Evolutionary conservation across 2,888 invertebrate genomes (phyloP).

Genomic region (Steinernema hermaphroditum): DNA sequence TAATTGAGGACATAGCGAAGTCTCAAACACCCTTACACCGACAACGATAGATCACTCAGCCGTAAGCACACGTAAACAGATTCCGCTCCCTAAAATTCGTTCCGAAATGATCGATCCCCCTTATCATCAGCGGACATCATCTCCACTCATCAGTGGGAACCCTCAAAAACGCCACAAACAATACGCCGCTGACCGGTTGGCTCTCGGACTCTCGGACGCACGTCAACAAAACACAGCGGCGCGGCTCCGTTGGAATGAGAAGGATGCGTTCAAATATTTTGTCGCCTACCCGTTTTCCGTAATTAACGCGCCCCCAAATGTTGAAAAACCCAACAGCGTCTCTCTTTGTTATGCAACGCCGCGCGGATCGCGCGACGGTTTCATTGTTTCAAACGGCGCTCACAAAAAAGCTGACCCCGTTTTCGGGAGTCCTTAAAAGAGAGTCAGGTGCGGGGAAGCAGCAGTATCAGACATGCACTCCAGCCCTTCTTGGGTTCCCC

Average conservation of each 20-base stretch:
- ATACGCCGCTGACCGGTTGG: not conserved
- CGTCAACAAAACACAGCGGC: not conserved
- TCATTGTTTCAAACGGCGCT: slow-evolving; percentile 25
- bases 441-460: too few relatives aligned
- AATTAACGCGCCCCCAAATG: slow-evolving; percentile 3
- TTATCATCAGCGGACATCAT: too few relatives aligned
- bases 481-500: too few relatives aligned
- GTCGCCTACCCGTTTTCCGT: slow-evolving; percentile 18
- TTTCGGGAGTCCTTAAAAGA: not conserved
- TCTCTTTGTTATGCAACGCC: slow-evolving; percentile 25
- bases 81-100: too few relatives aligned
- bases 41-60: too few relatives aligned
- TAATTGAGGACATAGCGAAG: too few relatives aligned
- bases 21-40: too few relatives aligned
- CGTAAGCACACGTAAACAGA: too few relatives aligned
- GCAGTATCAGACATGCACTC: too few relatives aligned
- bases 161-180: too few relatives aligned
- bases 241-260: not conserved
- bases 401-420: slow-evolving; percentile 24
- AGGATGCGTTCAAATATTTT: slow-evolving; percentile 14
- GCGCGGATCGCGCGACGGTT: slow-evolving; percentile 1
- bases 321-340: not conserved
- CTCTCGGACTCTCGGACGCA: not conserved
- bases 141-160: too few relatives aligned
- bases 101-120: too few relatives aligned